A percentile compares a stretch with the other conserved stretches of the same genome.
These are phyloP conservation scores for Eurypyga helias DNA, from an alignment of 2,113 vertebrate species.

Conservation along the genomic window DNA sequence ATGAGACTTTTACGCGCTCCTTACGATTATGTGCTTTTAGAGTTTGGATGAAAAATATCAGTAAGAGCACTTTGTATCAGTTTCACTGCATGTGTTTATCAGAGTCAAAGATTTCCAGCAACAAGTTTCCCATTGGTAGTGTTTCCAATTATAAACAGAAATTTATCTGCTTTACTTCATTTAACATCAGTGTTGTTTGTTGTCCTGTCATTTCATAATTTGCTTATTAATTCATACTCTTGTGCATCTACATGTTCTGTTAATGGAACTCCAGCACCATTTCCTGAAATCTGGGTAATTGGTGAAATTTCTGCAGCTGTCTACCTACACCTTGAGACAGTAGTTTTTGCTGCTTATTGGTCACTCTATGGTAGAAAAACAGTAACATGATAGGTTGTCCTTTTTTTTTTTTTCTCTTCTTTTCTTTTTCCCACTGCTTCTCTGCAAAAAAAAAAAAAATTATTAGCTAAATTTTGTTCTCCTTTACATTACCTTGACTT, in stretches of 20 bases:
- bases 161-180: neutral
- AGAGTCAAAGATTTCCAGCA: neutral
- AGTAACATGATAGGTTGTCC: neutral
- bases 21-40: neutral
- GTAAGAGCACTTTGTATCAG: neutral
- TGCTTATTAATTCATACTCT: neutral
- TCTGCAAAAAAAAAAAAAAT: neutral
- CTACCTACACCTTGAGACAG: neutral
- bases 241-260: neutral
- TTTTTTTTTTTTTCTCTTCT: fast-evolving
- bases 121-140: neutral
- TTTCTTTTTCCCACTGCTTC: neutral
- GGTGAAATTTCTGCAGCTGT: neutral
- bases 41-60: neutral
- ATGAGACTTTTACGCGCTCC: neutral
- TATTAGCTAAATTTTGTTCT: neutral
- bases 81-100: neutral
- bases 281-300: neutral
- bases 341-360: neutral
- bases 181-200: neutral
- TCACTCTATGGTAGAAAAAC: neutral
- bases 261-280: neutral
- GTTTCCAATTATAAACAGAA: neutral
- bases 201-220: neutral
- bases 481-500: fast-evolving